Evolutionary conservation across 2,797 vertebrate species (phyloP).

Genomic region (Sebastes taczanowskii): DNA sequence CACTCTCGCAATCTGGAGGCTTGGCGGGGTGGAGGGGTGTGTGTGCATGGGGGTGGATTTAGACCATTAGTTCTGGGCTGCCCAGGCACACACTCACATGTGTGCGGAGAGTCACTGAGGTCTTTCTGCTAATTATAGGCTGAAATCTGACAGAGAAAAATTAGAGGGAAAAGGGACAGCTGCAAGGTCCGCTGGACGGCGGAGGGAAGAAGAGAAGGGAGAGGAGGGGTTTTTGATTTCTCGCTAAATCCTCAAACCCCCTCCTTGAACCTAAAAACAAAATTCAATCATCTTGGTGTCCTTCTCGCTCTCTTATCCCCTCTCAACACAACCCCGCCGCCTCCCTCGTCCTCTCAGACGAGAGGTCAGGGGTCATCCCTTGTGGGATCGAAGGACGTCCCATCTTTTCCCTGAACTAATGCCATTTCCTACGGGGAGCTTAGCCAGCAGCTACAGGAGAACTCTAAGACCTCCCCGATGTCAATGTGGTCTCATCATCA

Average conservation of each 20-base stretch:
- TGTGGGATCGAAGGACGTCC: constrained; percentile 57
- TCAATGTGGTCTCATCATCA: constrained; percentile 32
- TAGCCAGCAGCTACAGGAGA: constrained; percentile 42
- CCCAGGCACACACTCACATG: constrained; percentile 78
- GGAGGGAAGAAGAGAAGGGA: constrained; percentile 49
- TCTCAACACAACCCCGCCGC: constrained; percentile 19
- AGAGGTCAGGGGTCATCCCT: constrained; percentile 70
- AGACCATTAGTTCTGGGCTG: constrained; percentile 83
- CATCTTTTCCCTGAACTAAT: constrained; percentile 66
- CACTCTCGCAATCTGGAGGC: constrained; percentile 72
- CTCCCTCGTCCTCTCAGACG: constrained; percentile 27
- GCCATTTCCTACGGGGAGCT: constrained; percentile 58
- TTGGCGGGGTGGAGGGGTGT: constrained; percentile 14
- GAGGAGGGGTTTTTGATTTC: constrained; percentile 81
- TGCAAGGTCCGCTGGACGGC: constrained; percentile 77
- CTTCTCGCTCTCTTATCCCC: constrained; percentile 56
- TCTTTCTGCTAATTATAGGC: constrained; percentile 92
- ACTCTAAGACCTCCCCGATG: constrained; percentile 51
- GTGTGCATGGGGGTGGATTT: constrained; percentile 77
- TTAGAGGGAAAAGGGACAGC: constrained; percentile 91
- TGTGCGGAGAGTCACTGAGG: constrained; percentile 83
- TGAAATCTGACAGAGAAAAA: constrained; percentile 95
- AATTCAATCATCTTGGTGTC: constrained; percentile 77
- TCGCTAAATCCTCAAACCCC: constrained; percentile 81
- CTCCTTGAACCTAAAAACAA: constrained; percentile 80